phyloP scores from a whole-genome alignment of 2,888 invertebrate species.

The Endomychus coccineus region DNA sequence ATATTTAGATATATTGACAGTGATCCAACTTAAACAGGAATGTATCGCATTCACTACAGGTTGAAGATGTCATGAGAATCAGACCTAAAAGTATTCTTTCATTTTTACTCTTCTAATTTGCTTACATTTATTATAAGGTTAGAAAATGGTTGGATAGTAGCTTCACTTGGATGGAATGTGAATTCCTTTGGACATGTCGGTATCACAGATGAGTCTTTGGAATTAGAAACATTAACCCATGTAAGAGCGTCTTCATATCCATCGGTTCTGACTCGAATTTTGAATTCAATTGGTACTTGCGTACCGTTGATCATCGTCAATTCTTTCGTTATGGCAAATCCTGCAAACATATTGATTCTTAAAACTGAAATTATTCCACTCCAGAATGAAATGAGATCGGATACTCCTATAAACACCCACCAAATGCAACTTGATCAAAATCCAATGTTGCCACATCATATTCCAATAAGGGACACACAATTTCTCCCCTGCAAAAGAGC shows the following conservation, averaged over 20 bases:
- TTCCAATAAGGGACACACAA: constrained; percentile 53
- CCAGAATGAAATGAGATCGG: not conserved
- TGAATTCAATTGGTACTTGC: constrained; percentile 48
- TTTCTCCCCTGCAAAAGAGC: constrained; percentile 51
- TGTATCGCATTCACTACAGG: too few relatives aligned
- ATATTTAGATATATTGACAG: too few relatives aligned
- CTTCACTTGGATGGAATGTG: constrained; percentile 44
- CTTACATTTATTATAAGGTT: constrained; percentile 44
- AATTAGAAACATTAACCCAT: constrained; percentile 44
- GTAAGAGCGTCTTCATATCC: constrained; percentile 50
- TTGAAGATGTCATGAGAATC: too few relatives aligned
- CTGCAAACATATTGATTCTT: too few relatives aligned
- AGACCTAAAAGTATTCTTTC: too few relatives aligned
- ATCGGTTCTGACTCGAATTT: constrained; percentile 47
- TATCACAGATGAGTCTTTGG: constrained; percentile 41
- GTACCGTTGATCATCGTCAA: constrained; percentile 51
- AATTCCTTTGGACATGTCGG: constrained; percentile 52
- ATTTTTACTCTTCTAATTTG: too few relatives aligned
- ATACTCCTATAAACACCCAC: constrained; percentile 41
- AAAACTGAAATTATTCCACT: not conserved
- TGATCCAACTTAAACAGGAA: too few relatives aligned
- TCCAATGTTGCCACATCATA: constrained; percentile 49
- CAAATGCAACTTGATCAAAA: constrained; percentile 52
- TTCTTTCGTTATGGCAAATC: constrained; percentile 45
- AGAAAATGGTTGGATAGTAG: constrained; percentile 46